These are phyloP conservation scores for Drymodes brunneopygia DNA, from an alignment of 2,113 vertebrate genomes.

Conservation along the genomic window DNA sequence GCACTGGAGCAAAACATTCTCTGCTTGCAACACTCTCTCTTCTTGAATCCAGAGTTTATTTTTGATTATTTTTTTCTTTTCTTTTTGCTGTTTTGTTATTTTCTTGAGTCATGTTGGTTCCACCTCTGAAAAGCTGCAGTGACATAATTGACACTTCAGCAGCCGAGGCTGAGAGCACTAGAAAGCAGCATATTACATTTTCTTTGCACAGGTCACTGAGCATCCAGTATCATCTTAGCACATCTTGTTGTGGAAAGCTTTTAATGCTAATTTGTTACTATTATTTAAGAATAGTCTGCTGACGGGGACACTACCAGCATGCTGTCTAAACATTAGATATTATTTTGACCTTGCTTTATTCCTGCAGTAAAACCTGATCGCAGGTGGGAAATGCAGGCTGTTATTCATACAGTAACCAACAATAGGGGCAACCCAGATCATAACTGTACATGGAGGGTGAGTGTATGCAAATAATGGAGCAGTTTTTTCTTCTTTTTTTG, in stretches of 20 bases:
- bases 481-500: background rate
- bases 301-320: background rate
- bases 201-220: background rate
- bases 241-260: background rate
- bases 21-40: background rate
- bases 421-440: background rate
- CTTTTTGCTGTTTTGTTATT: background rate
- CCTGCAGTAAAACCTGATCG: background rate
- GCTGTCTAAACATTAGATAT: background rate
- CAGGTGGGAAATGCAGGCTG: background rate
- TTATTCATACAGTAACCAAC: background rate
- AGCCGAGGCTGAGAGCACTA: background rate
- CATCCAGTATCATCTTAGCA: background rate
- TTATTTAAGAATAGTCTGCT: slow-evolving; percentile 3
- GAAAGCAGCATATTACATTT: background rate
- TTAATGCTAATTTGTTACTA: slow-evolving; percentile 12
- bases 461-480: background rate
- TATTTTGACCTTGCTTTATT: slow-evolving; percentile 26
- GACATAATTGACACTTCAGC: background rate
- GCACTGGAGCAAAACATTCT: background rate
- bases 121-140: background rate
- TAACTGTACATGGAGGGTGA: background rate
- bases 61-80: background rate
- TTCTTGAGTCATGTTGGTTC: background rate
- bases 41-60: background rate